These are phyloP conservation scores for Pachypanchax playfairii DNA, from an alignment of 2,113 vertebrate species.

Conservation along the genomic window DNA sequence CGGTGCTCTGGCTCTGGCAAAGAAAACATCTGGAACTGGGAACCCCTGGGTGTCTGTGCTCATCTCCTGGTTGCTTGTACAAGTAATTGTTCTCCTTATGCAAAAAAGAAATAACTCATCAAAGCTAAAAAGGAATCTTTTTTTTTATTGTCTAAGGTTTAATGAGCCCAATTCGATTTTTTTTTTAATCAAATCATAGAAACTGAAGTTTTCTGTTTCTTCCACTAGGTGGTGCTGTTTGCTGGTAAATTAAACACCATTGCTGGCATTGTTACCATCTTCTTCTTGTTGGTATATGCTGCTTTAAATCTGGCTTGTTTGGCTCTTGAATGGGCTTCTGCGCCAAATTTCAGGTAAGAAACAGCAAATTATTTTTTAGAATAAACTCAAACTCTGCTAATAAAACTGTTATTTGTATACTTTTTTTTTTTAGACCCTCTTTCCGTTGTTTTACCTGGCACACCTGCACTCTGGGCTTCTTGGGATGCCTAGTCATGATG, in stretches of 20 bases:
- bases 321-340: slow-evolving; percentile 88
- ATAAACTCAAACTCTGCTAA: neutral
- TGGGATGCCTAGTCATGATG: slow-evolving; percentile 84
- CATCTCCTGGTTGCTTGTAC: slow-evolving; percentile 71
- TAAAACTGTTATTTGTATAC: too few relatives aligned
- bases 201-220: neutral
- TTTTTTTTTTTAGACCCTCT: slow-evolving; percentile 68
- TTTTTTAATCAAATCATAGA: neutral
- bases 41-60: slow-evolving; percentile 82
- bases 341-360: slow-evolving; percentile 82
- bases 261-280: slow-evolving; percentile 83
- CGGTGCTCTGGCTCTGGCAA: slow-evolving; percentile 75
- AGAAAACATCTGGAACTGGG: slow-evolving; percentile 76
- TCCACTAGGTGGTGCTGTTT: slow-evolving; percentile 67
- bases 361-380: neutral
- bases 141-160: too few relatives aligned
- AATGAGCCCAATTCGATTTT: neutral
- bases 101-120: too few relatives aligned
- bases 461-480: slow-evolving; percentile 80
- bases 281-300: slow-evolving; percentile 88
- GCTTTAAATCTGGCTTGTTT: slow-evolving; percentile 87
- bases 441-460: slow-evolving; percentile 84
- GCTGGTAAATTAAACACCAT: slow-evolving; percentile 83
- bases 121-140: too few relatives aligned
- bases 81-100: slow-evolving; percentile 46